Percentiles rank a stretch among this genome's conserved stretches.
These are phyloP conservation scores for Pandion haliaetus DNA, from an alignment of 2,113 vertebrate species.

Conservation along the genomic window DNA sequence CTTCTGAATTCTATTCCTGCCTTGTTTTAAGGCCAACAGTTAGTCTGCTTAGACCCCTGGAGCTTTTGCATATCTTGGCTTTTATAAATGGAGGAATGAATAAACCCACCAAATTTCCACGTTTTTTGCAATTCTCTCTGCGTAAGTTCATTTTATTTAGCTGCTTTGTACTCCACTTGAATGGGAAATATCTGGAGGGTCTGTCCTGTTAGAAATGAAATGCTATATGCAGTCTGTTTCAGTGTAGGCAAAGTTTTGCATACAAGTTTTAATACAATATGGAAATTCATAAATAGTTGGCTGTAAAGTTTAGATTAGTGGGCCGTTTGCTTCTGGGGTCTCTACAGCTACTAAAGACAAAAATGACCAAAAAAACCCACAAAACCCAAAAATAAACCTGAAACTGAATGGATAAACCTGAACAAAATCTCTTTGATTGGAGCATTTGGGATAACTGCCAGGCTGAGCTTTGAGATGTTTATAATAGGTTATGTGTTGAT, in stretches of 20 bases:
- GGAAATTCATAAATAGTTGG: neutral
- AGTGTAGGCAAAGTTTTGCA: neutral
- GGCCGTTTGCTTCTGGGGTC: neutral
- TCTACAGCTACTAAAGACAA: conserved; percentile 46
- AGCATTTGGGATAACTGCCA: conserved; percentile 60
- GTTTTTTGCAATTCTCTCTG: neutral
- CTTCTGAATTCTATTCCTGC: neutral
- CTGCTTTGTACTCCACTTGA: neutral
- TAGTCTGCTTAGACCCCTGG: neutral
- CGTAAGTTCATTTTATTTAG: neutral
- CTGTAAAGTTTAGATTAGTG: conserved; percentile 6
- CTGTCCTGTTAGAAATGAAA: neutral
- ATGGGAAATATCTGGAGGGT: neutral
- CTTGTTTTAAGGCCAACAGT: neutral
- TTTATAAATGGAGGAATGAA: neutral
- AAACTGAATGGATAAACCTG: conserved; percentile 54
- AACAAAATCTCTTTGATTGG: conserved; percentile 70
- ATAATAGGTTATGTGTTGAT: conserved; percentile 64
- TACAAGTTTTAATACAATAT: neutral
- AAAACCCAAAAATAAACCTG: conserved; percentile 48
- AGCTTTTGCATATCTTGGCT: neutral
- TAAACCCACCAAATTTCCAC: neutral
- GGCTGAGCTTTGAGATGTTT: conserved; percentile 59
- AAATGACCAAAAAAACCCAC: conserved; percentile 45
- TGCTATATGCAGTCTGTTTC: neutral